Evolutionary conservation across 2,797 vertebrate genomes (phyloP).

Genomic region (Paratrypauchen microcephalus): DNA sequence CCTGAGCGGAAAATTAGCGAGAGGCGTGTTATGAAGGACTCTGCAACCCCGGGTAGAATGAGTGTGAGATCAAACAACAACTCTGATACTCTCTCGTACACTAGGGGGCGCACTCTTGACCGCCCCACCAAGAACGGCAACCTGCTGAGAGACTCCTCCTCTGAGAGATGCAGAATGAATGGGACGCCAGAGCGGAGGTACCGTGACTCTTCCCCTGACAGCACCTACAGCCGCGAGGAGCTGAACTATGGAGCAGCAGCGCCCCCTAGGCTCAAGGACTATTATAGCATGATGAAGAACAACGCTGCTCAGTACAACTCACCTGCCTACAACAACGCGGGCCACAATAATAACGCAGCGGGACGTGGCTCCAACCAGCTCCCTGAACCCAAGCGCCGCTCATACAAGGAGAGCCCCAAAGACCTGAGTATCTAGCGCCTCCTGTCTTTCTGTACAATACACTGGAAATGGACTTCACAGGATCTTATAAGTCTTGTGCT

Average conservation of each 20-base stretch:
- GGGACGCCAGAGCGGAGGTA: constrained; percentile 72
- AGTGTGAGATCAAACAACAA: constrained; percentile 65
- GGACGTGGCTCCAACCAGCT: constrained; percentile 74
- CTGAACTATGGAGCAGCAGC: constrained; percentile 67
- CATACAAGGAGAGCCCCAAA: constrained; percentile 94
- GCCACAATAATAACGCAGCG: constrained; percentile 60
- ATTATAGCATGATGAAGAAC: constrained; percentile 78
- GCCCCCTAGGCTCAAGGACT: constrained; percentile 81
- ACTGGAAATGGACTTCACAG: constrained; percentile 74
- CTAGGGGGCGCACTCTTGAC: constrained; percentile 77
- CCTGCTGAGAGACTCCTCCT: constrained; percentile 81
- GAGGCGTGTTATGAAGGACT: constrained; percentile 67
- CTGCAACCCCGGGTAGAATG: constrained; percentile 58
- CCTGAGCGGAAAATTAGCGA: constrained; percentile 70
- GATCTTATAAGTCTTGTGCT: constrained; percentile 64
- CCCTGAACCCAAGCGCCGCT: constrained; percentile 86
- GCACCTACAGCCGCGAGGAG: constrained; percentile 78
- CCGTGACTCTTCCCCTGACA: constrained; percentile 77
- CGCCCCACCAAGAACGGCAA: constrained; percentile 78
- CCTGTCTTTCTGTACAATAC: constrained; percentile 68
- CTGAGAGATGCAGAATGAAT: constrained; percentile 68
- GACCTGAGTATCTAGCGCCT: constrained; percentile 93
- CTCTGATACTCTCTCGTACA: constrained; percentile 53
- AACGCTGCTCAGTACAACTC: constrained; percentile 74
- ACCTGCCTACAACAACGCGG: constrained; percentile 71